A percentile compares a stretch with the other conserved stretches of the same genome.
These are phyloP conservation scores for Odontesthes bonariensis DNA, from an alignment of 2,113 vertebrate genomes.

Conservation along the genomic window DNA sequence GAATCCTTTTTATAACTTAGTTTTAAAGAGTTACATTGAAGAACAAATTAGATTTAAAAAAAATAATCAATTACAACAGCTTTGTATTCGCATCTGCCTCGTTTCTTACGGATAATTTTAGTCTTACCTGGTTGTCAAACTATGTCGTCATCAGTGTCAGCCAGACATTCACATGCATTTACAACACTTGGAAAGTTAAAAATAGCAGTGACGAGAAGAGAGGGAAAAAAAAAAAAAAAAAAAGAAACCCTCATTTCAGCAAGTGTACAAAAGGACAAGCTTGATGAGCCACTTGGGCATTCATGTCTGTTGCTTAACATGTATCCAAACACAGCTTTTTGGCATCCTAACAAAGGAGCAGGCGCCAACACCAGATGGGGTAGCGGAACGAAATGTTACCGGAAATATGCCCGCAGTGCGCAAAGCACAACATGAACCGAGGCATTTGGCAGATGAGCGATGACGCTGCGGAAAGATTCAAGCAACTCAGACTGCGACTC, in stretches of 20 bases:
- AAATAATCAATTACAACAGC: too few species aligned
- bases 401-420: slow-evolving; percentile 53
- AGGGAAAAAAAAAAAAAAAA: background rate
- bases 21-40: too few species aligned
- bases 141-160: slow-evolving; percentile 6
- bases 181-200: slow-evolving; percentile 9
- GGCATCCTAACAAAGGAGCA: slow-evolving; percentile 52
- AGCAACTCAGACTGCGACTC: slow-evolving; percentile 48
- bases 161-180: slow-evolving; percentile 4
- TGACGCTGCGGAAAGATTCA: slow-evolving; percentile 35
- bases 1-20: too few species aligned
- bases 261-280: slow-evolving; percentile 53
- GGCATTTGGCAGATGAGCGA: slow-evolving; percentile 60
- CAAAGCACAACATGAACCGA: slow-evolving; percentile 48
- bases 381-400: slow-evolving; percentile 66
- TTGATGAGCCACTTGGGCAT: slow-evolving; percentile 54
- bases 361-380: slow-evolving; percentile 68
- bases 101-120: background rate
- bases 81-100: background rate
- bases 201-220: background rate
- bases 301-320: slow-evolving; percentile 66
- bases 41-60: too few species aligned
- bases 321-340: slow-evolving; percentile 64
- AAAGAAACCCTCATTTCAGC: slow-evolving; percentile 11
- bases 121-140: slow-evolving; percentile 2